Conservation (phyloP, 2,797 vertebrate genomes). For the Argya squamiceps region DNA sequence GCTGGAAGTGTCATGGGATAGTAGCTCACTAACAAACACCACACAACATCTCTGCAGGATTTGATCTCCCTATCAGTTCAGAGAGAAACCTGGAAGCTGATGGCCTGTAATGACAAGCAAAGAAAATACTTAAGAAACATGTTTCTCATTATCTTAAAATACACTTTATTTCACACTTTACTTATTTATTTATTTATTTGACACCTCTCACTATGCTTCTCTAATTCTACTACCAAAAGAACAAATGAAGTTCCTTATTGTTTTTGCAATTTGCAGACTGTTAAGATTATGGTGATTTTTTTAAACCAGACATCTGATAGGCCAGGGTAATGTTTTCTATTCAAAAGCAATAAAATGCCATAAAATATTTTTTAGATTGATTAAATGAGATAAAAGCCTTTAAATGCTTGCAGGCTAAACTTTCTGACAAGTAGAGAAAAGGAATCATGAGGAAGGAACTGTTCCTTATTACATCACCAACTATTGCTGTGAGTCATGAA, state of each 20-base stretch:
- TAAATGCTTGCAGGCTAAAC: background rate
- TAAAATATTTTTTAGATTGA: background rate
- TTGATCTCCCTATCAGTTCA: background rate
- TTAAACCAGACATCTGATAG: background rate
- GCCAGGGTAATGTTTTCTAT: background rate
- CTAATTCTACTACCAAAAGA: background rate
- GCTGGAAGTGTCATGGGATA: background rate
- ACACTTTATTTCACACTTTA: background rate
- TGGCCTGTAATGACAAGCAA: background rate
- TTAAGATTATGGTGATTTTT: background rate
- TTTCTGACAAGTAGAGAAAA: background rate
- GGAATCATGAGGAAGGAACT: background rate
- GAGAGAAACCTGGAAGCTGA: background rate
- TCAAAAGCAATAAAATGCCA: background rate
- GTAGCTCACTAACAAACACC: background rate
- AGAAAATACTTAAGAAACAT: background rate
- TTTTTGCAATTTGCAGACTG: background rate
- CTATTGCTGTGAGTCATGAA: background rate
- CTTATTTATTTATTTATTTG: no score
- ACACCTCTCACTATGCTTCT: background rate
- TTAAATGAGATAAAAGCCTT: background rate
- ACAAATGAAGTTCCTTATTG: background rate
- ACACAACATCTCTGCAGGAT: background rate
- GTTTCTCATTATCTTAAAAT: background rate
- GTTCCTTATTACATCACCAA: background rate